Base-by-base conservation (phyloP, 2,888 invertebrate genomes). In the Helleia helle region DNA sequence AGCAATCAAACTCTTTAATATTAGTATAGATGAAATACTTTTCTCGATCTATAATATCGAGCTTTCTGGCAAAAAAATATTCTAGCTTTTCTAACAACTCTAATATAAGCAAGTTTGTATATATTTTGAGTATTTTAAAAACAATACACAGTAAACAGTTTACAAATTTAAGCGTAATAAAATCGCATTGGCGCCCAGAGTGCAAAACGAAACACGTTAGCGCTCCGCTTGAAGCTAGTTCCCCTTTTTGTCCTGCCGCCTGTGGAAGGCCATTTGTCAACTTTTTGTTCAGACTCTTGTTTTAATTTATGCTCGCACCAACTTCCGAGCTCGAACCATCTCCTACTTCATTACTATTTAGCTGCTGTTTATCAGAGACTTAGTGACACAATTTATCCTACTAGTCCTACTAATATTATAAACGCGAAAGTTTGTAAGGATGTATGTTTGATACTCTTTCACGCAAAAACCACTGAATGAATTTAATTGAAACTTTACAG, bases 251-350 rank as follows among this genome's bases (percentile, higher is more conserved):
- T 70, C 65, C 66, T 55, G 58, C 70, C 71, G 76, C 69, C 72
- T 69, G 76, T 65, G 73, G 62, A 75, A 61, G 62, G 67, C 73
- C 73, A 83, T 83, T 83, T 81, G 79, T 84, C 81, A 81, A 79
- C 77, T 83, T 84, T 83, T 83, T 83, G 77, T 74, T 65, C 63
- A 66, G 74, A 74, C 65, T 66, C 73, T 77, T 80, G 79, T 79
- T 79, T 81, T 81, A 83, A 80, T 80, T 80, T 83, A 81, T 79
- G 79, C 80, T 75, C 68, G 71, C 69, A 71, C 74, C 71, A 73
- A 79, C 69, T 76, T 73, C 64, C 61, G 62, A 69, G 73, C 59
- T 15, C 59, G 61, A 65, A 72, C 68, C 77, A 79, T 77, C 73
- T n/a, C n/a, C n/a, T 71, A 79, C 74, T 74, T 75, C 74, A 75